Evolutionary conservation across 2,888 invertebrate genomes (phyloP).

Genomic region (Orthosia gracilis): DNA sequence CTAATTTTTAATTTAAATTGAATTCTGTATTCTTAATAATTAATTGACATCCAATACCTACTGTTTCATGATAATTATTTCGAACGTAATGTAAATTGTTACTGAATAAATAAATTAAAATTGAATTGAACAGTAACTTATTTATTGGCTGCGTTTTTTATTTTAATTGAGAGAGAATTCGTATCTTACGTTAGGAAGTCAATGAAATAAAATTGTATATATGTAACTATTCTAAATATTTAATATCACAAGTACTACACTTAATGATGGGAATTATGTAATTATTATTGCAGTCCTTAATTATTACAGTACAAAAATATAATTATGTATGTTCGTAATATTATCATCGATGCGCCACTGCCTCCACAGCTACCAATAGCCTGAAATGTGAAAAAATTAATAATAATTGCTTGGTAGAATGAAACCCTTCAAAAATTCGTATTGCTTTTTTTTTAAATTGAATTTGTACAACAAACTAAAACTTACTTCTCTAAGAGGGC

Average conservation of each 20-base stretch:
- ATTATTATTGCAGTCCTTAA: slow-evolving; percentile 49
- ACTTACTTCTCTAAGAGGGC: slow-evolving; percentile 79
- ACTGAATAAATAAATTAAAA: too few species aligned
- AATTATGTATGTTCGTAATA: slow-evolving; percentile 18
- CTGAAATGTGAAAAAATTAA: slow-evolving; percentile 61
- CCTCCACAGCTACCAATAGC: slow-evolving; percentile 78
- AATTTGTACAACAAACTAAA: background rate
- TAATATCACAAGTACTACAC: slow-evolving; percentile 67
- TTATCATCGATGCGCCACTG: slow-evolving; percentile 68
- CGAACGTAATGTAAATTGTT: too few species aligned
- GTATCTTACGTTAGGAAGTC: background rate
- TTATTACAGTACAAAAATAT: slow-evolving; percentile 55
- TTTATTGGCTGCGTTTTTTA: too few species aligned
- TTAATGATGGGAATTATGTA: slow-evolving; percentile 29
- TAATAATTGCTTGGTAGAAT: background rate
- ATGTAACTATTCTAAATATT: slow-evolving; percentile 53
- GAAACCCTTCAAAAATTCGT: too few species aligned
- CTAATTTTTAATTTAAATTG: too few species aligned
- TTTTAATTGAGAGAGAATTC: background rate
- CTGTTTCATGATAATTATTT: too few species aligned
- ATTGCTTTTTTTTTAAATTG: background rate
- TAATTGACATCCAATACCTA: too few species aligned
- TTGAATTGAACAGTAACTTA: too few species aligned
- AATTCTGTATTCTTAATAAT: too few species aligned
- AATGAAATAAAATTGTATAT: slow-evolving; percentile 7